Base-by-base conservation (phyloP, 2,888 invertebrate species). In the Oscheius sp. region DNA sequence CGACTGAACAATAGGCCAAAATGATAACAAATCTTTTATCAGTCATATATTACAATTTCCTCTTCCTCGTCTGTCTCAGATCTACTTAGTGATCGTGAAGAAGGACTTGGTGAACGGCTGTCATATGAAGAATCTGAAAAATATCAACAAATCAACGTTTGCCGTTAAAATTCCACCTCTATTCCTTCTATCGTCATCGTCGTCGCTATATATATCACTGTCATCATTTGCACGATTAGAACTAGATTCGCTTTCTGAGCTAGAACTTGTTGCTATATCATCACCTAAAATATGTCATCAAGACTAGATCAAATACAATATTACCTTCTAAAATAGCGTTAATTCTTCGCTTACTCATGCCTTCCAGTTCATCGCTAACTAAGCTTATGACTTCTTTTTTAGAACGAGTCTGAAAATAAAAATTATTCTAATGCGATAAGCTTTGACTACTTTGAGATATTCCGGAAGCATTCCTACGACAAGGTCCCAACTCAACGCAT, bases 381-480 rank as follows among this genome's bases (percentile, higher is more conserved):
- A 66, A n/a, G 29, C 49, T 66, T 13, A 66, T 66, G 1, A 66
- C 29, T 29, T 52, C 52, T 52, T 52, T 49, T 49, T 66, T 66
- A 9, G 66, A 18, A 27, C 52, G 49, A n/a, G 25, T 52, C 66
- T 61, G 12, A 43, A 41, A 61, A n/a, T 18, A 18, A 12, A 2
- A 41, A 41, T 41, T 6, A n/a, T n/a, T 16, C 23, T 23, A 6
- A 6, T 23, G 18, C 18, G 9, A 61, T n/a, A n/a, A n/a, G n/a
- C n/a, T n/a, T 7, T 35, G n/a, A 3, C 9, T 12, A 61, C 61
- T 21, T 66, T 66, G 1, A 66, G 52, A 35, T 66, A 66, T 13
- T 23, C 46, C 0, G 66, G 66, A 16, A 66, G 21, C 66, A 66
- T 66, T n/a, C 66, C 66, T 13, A 52, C 52, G 16, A 66, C 66